phyloP scores from a whole-genome alignment of 2,797 vertebrate species.

The Stomatorhinus walkeri region DNA sequence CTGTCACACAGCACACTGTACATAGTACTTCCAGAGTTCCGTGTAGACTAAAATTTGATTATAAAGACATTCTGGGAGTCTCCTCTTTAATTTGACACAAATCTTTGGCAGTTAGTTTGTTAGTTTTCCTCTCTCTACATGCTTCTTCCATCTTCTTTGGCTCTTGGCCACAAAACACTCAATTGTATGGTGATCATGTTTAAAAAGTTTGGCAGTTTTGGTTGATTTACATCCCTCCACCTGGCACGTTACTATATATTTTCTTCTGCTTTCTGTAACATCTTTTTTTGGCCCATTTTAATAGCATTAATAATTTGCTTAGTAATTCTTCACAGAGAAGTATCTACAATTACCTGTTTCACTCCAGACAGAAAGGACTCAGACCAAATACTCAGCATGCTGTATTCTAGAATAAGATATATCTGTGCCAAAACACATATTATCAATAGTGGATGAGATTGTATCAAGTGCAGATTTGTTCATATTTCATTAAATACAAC shows the following conservation, averaged over 20 bases:
- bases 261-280: neutral
- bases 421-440: neutral
- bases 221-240: neutral
- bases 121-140: neutral
- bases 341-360: neutral
- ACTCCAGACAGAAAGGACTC: neutral
- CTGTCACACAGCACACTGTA: neutral
- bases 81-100: neutral
- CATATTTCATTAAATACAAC: neutral
- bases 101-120: neutral
- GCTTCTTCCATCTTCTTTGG: neutral
- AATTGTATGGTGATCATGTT: neutral
- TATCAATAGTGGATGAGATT: neutral
- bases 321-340: neutral
- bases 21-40: neutral
- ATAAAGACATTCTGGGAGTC: neutral
- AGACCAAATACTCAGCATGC: neutral
- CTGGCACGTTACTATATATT: neutral
- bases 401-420: neutral
- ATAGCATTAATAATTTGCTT: neutral
- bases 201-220: neutral
- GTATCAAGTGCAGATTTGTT: neutral
- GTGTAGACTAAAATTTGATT: neutral
- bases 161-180: neutral
- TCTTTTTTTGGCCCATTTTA: neutral